These are phyloP conservation scores for Parapsyche elsis DNA, from an alignment of 1,140 invertebrate genomes.

Conservation along the genomic window DNA sequence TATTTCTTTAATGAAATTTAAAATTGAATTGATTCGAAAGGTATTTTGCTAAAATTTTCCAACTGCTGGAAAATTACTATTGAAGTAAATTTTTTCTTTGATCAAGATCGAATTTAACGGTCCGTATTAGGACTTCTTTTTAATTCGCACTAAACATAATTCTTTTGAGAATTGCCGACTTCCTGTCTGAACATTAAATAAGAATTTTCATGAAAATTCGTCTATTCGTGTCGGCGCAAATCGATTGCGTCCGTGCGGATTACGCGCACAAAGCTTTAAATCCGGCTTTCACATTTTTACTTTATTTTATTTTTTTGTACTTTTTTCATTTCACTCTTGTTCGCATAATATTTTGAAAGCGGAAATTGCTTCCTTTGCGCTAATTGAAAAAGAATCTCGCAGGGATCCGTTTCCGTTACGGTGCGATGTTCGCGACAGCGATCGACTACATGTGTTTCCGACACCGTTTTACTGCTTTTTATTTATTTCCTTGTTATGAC, in stretches of 20 bases:
- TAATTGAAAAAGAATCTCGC: conserved; percentile 25
- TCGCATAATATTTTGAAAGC: not conserved
- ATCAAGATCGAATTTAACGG: too few species aligned
- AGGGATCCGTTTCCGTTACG: not conserved
- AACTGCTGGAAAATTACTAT: too few species aligned
- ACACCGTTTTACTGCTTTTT: too few species aligned
- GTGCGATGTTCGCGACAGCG: too few species aligned
- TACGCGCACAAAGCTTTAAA: not conserved
- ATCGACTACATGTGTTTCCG: too few species aligned
- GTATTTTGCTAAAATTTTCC: too few species aligned
- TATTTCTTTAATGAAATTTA: too few species aligned
- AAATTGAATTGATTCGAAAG: too few species aligned
- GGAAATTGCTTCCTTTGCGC: conserved; percentile 4
- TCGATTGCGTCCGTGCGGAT: not conserved
- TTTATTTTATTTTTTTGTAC: not conserved
- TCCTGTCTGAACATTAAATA: not conserved
- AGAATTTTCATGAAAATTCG: not conserved
- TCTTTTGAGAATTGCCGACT: not conserved
- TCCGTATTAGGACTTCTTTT: too few species aligned
- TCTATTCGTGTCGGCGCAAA: not conserved
- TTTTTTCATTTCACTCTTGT: not conserved
- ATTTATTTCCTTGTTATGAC: too few species aligned
- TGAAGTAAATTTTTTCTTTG: too few species aligned
- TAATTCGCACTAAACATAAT: too few species aligned
- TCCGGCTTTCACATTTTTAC: not conserved